Evolutionary conservation across 2,888 invertebrate species (phyloP), one percentile per base, ranked within the genome.

Genomic region (Mechanitis messenoides): DNA sequence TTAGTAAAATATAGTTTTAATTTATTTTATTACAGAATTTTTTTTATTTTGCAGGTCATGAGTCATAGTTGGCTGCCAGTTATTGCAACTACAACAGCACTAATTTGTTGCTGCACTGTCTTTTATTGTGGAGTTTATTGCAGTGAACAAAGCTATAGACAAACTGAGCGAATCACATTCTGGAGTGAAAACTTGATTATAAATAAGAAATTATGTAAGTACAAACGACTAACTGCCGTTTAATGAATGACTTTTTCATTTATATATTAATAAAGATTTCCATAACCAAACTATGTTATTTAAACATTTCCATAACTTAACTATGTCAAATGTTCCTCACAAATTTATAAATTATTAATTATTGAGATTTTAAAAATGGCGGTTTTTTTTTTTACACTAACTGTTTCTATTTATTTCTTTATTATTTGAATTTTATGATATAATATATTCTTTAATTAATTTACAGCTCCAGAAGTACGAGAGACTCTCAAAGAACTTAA

Each of bases 391-490:
- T 20, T 20, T 1, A 20, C 20, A 20, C 20, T 20, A 20, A 20
- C 1, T 20, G 20, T 20, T 20, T 20, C 20, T 20, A 20, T 20
- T 20, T 47, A 47, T 47, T 31, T 6, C 28, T 2, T 31, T 31
- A 7, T 5, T 31, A 9, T 28, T 12, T 5, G 12, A 2, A 50
- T 6, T 38, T 1, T 58, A 6, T 33, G 28, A 11, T 6, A 31
- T 56, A 7, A 53, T 38, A 35, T 6, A 35, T 35, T 2, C 6
- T 35, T 5, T 35, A 6, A 35, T 2, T 58, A 60, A 1, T 57
- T 68, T 65, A 45, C 74, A 85, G 85, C 68, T 69, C 69, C 70
- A 3, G 69, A 73, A 9, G 57, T 81, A 20, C 72, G 74, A 7
- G 59, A 65, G 2, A 70, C 76, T 1, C 66, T 79, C 60, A 59